Evolutionary conservation across 1,140 invertebrate species (phyloP), one percentile per base, ranked within the genome.

Genomic region (Daktulosphaira vitifoliae): DNA sequence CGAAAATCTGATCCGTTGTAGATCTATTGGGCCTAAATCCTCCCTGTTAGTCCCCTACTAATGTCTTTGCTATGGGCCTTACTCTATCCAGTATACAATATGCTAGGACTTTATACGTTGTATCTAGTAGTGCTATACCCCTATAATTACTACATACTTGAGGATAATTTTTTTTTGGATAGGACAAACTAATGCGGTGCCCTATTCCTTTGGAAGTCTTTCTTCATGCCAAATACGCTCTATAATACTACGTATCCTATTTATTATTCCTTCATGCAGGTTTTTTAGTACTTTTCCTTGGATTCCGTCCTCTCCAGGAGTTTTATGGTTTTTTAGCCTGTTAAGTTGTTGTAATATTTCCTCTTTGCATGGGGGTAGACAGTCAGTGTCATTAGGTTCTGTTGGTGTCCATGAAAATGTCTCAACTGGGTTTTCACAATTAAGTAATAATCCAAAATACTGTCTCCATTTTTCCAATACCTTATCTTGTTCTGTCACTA

Each of bases 111-210:
- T 68, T 68, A 23, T 66, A 68, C 16, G n/a, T n/a, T n/a, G n/a
- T n/a, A n/a, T n/a, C n/a, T n/a, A n/a, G n/a, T n/a, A n/a, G n/a
- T n/a, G n/a, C n/a, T n/a, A n/a, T n/a, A n/a, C n/a, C n/a, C n/a
- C n/a, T n/a, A n/a, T n/a, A n/a, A n/a, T n/a, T n/a, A 22, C 39
- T 66, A 26, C 48, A 59, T 9, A 46, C 37, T 5, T 46, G 7
- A 66, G 66, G 66, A 25, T 68, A 15, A 52, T 65, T 49, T 68
- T 68, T 56, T 68, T 68, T 20, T 66, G 46, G 13, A 68, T 56
- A n/a, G 65, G 67, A 9, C 20, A 23, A 2, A 64, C 42, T 44
- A 44, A 25, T 5, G 59, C 39, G 16, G 22, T 46, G 22, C 1
- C 23, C 59, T 42, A 64, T 11, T 64, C 59, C 6, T 39, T 20